Conservation (phyloP, 1,140 invertebrate species). For the Doryteuthis pealeii region DNA sequence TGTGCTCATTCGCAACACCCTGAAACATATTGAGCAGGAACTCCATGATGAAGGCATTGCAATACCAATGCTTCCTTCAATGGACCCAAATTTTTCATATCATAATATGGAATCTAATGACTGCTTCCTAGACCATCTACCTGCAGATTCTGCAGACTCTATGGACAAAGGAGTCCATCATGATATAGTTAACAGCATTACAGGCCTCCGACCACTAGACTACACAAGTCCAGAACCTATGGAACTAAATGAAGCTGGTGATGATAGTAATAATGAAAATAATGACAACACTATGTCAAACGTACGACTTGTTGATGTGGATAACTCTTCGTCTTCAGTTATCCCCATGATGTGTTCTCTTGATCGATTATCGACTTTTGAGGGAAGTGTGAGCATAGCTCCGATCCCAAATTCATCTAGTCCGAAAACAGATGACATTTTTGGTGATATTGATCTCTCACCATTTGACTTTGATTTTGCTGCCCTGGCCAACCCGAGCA, state of each 20-base stretch:
- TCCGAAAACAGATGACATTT: constrained; percentile 50
- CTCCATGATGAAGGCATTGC: constrained; percentile 76
- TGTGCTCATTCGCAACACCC: constrained; percentile 91
- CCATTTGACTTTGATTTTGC: constrained; percentile 57
- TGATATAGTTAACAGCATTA: constrained; percentile 13
- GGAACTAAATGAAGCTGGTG: constrained; percentile 11
- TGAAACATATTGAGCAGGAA: constrained; percentile 86
- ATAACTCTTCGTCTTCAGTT: constrained; percentile 9
- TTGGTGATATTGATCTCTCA: constrained; percentile 57
- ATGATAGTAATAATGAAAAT: background rate
- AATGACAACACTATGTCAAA: background rate
- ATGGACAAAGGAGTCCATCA: background rate
- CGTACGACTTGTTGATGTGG: background rate
- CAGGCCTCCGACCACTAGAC: background rate
- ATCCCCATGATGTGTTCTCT: constrained; percentile 21
- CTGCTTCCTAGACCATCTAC: constrained; percentile 39
- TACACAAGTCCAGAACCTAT: constrained; percentile 1
- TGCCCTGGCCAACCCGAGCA: constrained; percentile 62
- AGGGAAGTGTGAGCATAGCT: constrained; percentile 18
- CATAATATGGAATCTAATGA: constrained; percentile 25
- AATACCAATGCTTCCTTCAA: constrained; percentile 36
- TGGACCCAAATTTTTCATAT: constrained; percentile 33
- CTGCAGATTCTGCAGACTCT: constrained; percentile 17
- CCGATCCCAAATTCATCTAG: constrained; percentile 16
- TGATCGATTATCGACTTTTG: constrained; percentile 23